A percentile compares a stretch with the other conserved stretches of the same genome.
Evolutionary conservation across 1,140 invertebrate species (phyloP).

Genomic region (Daktulosphaira vitifoliae): DNA sequence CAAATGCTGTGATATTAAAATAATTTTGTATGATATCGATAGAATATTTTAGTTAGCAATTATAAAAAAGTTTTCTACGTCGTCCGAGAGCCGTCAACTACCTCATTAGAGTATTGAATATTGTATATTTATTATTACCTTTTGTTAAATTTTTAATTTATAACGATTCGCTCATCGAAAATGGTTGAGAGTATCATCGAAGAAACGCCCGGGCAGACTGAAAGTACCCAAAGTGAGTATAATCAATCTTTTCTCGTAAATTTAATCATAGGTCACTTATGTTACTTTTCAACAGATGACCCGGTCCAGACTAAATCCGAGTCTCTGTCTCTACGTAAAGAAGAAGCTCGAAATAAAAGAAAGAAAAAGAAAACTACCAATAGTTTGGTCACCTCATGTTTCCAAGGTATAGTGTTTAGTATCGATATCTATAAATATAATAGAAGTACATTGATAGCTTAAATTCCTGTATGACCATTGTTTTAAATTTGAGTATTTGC

Average conservation of each 20-base stretch:
- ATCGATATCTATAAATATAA: too few relatives aligned
- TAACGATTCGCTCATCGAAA: neutral
- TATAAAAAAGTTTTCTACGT: neutral
- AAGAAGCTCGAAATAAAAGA: constrained; percentile 74
- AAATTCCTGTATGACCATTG: too few relatives aligned
- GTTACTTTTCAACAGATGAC: constrained; percentile 19
- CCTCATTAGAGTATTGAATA: neutral
- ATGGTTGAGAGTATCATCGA: constrained; percentile 26
- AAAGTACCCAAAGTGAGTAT: constrained; percentile 23
- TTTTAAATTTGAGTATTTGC: too few relatives aligned
- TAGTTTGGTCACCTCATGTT: constrained; percentile 75
- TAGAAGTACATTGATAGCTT: too few relatives aligned
- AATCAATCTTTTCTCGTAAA: too few relatives aligned
- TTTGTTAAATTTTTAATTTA: neutral
- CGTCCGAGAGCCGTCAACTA: neutral
- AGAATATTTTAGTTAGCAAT: constrained; percentile 10
- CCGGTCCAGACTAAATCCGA: constrained; percentile 41
- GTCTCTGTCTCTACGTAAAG: constrained; percentile 63
- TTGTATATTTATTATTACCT: neutral
- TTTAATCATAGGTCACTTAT: too few relatives aligned
- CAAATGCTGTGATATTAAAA: constrained; percentile 27
- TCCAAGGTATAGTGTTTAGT: constrained; percentile 57
- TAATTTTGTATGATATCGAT: neutral
- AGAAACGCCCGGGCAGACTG: constrained; percentile 26
- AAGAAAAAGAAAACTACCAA: constrained; percentile 81